These are phyloP conservation scores for Hermodice carunculata DNA, from an alignment of 2,888 invertebrate species.

Conservation along the genomic window DNA sequence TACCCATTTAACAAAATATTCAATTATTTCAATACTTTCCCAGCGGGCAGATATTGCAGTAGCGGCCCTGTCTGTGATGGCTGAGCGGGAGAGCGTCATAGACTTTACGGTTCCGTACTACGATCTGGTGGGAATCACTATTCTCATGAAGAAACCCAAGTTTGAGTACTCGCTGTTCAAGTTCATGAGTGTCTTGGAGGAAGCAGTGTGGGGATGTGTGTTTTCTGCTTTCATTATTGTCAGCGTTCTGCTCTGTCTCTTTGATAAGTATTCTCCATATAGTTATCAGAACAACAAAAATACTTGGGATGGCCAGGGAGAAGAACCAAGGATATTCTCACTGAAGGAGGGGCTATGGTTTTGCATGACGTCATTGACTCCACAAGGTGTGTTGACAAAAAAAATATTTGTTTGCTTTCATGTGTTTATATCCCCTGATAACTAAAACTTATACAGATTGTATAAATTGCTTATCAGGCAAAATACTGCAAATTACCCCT, in stretches of 20 bases:
- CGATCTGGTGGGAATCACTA: conserved; percentile 96
- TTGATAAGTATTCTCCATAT: conserved; percentile 93
- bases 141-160: conserved; percentile 92
- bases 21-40: too few species aligned
- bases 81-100: conserved; percentile 88
- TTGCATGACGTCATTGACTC: conserved; percentile 98
- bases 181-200: conserved; percentile 95
- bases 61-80: conserved; percentile 96
- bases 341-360: conserved; percentile 98
- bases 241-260: conserved; percentile 90
- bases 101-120: conserved; percentile 99
- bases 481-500: too few species aligned
- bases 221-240: conserved; percentile 63
- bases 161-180: conserved; percentile 94
- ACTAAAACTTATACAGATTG: too few species aligned
- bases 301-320: conserved; percentile 82
- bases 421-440: too few species aligned
- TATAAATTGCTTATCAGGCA: too few species aligned
- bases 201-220: conserved; percentile 92
- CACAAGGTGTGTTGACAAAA: conserved; percentile 78
- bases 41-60: conserved; percentile 91
- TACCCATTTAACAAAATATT: too few species aligned
- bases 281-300: conserved; percentile 72
- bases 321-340: conserved; percentile 88
- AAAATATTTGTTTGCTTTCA: too few species aligned